Base-by-base conservation (phyloP, 1,140 invertebrate species). In the Psix sp. region DNA sequence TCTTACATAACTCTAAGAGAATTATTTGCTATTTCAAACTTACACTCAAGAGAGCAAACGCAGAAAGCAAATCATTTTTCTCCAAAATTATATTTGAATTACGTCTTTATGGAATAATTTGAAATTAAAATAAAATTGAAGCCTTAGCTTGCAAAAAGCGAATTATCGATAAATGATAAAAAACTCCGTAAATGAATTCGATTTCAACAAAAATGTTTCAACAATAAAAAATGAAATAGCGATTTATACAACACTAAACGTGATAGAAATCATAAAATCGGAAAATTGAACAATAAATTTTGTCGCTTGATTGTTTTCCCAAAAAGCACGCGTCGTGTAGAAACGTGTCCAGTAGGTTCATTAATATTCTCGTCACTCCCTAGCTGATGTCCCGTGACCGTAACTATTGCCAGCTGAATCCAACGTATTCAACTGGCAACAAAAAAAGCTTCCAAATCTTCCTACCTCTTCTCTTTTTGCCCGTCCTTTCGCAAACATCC, bases 351-450 rank as follows among this genome's bases (percentile, higher is more conserved):
- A 33, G n/a, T 16, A 11, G 20, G n/a, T 16, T 65, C 40, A 65
- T 65, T 65, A 65, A 65, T 65, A 65, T 65, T 65, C 60, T 42
- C 21, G 60, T 54, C 60, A 54, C 11, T 65, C 33, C 14, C 60
- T 38, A 43, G 48, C 21, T 65, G 48, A 54, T 26, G 31, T 46
- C 60, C 29, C 26, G 39, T 35, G 40, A 65, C 48, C 39, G 15
- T 31, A 51, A 48, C 40, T 63, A 45, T 63, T 13, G 38, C 45
- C n/a, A n/a, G n/a, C n/a, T n/a, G 14, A 26, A 45, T 33, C 39
- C 45, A 7, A 10, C 26, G 59, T 9, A 52, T 52, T 52, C 33
- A 43, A 15, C 26, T 21, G 13, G 14, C 13, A 21, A 43, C 38
- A 63, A 65, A 65, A 65, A 65, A 43, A 4, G 18, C 16, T 15